Evolutionary conservation across 2,797 vertebrate species (phyloP).

Genomic region (Onychomys leucogaster): DNA sequence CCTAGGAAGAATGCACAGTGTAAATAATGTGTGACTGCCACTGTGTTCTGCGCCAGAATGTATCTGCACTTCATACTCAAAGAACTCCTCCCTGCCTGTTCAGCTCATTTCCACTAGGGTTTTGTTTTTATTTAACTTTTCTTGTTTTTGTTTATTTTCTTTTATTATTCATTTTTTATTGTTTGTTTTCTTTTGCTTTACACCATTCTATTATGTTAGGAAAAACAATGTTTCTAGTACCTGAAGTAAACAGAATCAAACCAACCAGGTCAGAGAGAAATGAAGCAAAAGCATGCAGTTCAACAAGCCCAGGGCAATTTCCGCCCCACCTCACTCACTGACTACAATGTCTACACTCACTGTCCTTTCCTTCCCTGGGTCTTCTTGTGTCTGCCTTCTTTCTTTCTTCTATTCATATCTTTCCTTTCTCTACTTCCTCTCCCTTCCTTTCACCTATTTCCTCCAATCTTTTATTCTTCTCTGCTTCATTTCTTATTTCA

Average conservation of each 20-base stretch:
- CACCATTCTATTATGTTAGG: neutral
- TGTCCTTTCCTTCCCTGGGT: too few relatives aligned
- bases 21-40: neutral
- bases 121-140: neutral
- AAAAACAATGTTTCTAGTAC: neutral
- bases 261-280: neutral
- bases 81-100: neutral
- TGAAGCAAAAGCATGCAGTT: neutral
- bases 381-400: rapidly evolving
- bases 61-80: too few relatives aligned
- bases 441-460: neutral
- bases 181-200: neutral
- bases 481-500: neutral
- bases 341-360: neutral
- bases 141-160: neutral
- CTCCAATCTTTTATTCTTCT: neutral
- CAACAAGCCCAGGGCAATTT: neutral
- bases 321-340: neutral
- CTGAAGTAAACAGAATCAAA: neutral
- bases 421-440: too few relatives aligned
- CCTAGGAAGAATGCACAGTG: rapidly evolving
- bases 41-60: neutral
- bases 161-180: neutral
- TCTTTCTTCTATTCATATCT: neutral
- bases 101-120: neutral